These are phyloP conservation scores for Catostomus latipinnis DNA, from an alignment of 2,797 vertebrate species.

Conservation along the genomic window DNA sequence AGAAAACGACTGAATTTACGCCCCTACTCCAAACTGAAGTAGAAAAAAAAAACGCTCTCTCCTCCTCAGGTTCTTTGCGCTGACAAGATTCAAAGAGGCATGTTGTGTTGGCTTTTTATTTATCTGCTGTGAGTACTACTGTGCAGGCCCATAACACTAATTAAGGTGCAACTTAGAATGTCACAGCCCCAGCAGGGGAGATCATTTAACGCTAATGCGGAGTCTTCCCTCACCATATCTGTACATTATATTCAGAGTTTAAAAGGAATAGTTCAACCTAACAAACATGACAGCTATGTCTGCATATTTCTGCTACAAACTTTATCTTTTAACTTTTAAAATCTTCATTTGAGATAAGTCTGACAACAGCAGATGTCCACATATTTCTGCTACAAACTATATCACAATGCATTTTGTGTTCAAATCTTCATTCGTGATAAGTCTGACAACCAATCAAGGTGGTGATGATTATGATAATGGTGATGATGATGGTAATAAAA, in stretches of 20 bases:
- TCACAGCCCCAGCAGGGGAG: constrained; percentile 50
- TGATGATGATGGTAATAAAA: constrained; percentile 12
- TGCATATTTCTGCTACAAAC: background rate
- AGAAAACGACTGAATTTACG: constrained; percentile 8
- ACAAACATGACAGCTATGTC: background rate
- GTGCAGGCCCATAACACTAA: constrained; percentile 63
- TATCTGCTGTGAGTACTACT: constrained; percentile 59
- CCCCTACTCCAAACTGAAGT: constrained; percentile 8
- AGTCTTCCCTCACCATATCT: constrained; percentile 50
- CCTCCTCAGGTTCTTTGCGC: constrained; percentile 45
- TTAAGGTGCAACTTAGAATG: constrained; percentile 62
- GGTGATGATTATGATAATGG: constrained; percentile 39
- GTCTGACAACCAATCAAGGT: constrained; percentile 40
- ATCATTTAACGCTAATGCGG: constrained; percentile 39
- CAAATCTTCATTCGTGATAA: background rate
- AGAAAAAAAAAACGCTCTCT: constrained; percentile 12
- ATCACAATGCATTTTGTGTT: background rate
- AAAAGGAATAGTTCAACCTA: background rate
- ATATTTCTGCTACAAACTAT: background rate
- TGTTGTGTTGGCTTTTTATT: constrained; percentile 57
- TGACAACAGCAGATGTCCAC: background rate
- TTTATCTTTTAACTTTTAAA: no score
- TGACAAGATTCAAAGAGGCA: constrained; percentile 61
- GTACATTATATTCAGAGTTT: constrained; percentile 40
- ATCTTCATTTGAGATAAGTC: no score